Evolutionary conservation across 2,888 invertebrate genomes (phyloP).

Genomic region (Eristalis tenax): DNA sequence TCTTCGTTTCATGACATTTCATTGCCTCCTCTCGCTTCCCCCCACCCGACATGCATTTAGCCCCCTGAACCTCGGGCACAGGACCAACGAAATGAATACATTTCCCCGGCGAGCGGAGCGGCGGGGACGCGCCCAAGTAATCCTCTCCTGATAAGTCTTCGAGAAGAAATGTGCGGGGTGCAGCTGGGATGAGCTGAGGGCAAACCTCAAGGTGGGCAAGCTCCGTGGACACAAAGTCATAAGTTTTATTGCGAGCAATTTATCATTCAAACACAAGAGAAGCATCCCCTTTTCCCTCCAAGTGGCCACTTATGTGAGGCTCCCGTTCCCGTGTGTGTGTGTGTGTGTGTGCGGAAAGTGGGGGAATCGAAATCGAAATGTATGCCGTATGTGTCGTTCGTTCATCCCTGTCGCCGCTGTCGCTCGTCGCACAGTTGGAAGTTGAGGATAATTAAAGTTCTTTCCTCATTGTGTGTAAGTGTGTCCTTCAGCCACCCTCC

Average conservation of each 20-base stretch:
- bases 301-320: constrained; percentile 62
- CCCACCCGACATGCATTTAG: constrained; percentile 4
- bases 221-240: constrained; percentile 72
- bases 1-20: constrained; percentile 66
- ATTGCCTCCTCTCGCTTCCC: constrained; percentile 20
- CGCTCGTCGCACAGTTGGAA: constrained; percentile 28
- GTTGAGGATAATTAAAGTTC: constrained; percentile 71
- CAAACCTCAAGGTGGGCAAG: constrained; percentile 65
- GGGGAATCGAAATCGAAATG: constrained; percentile 28
- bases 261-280: constrained; percentile 72
- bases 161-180: constrained; percentile 51
- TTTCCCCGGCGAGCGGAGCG: not conserved
- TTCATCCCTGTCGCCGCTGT: not conserved
- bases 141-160: constrained; percentile 66
- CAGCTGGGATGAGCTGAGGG: constrained; percentile 32
- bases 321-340: constrained; percentile 10
- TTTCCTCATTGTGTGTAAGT: constrained; percentile 21
- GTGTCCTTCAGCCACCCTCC: not conserved
- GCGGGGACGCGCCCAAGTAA: constrained; percentile 28
- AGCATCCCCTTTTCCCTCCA: constrained; percentile 46
- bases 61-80: not conserved
- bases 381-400: not conserved
- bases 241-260: constrained; percentile 72
- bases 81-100: constrained; percentile 12
- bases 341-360: not conserved